These are phyloP conservation scores for Cossypha polioptera DNA, from an alignment of 2,797 vertebrate species.

Conservation along the genomic window DNA sequence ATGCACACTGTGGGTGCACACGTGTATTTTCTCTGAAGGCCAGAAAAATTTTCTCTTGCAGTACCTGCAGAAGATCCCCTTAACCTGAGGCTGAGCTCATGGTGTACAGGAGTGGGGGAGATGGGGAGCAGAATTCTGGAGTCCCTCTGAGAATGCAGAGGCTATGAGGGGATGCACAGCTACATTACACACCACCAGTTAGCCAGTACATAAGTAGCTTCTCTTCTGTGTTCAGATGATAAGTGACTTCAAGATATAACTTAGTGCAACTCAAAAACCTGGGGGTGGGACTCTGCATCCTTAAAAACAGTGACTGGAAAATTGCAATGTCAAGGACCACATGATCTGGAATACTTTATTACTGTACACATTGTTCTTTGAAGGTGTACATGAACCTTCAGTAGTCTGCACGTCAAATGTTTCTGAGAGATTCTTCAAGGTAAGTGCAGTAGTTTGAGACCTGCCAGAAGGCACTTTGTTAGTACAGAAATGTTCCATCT, in stretches of 20 bases:
- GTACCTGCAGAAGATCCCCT: neutral
- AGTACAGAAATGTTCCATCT: neutral
- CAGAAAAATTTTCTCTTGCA: neutral
- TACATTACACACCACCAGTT: neutral
- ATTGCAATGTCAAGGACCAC: neutral
- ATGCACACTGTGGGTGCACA: neutral
- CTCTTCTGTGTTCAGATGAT: neutral
- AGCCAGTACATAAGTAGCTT: neutral
- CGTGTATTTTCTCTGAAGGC: neutral
- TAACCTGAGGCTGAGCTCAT: neutral
- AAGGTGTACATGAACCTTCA: neutral
- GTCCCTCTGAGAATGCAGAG: neutral
- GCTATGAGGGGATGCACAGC: neutral
- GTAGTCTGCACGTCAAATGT: neutral
- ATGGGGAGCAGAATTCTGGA: neutral
- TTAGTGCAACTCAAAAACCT: neutral
- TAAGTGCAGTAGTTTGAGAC: neutral
- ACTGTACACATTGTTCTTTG: neutral
- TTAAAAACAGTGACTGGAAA: neutral
- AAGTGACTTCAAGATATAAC: neutral
- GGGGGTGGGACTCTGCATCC: neutral
- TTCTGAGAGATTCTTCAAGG: neutral
- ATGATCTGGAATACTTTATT: neutral
- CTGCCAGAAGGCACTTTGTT: neutral
- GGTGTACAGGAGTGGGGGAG: neutral